A percentile compares a stretch with the other conserved stretches of the same genome.
phyloP scores from a whole-genome alignment of 2,113 vertebrate genomes.

The Mionectes macconnelli region DNA sequence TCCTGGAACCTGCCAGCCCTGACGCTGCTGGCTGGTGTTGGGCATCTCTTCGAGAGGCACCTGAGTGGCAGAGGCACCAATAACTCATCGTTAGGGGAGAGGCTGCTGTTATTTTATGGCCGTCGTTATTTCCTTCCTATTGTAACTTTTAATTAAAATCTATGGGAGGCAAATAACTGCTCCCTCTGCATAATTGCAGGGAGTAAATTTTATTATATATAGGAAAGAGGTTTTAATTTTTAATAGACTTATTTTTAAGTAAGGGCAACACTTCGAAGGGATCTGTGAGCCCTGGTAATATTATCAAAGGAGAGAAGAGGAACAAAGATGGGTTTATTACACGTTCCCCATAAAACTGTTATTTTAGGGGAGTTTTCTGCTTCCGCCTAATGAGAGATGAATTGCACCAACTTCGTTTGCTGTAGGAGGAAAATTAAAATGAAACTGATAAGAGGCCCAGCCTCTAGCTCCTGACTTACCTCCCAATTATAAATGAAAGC shows the following conservation, averaged over 20 bases:
- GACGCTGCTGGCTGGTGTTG: rapidly evolving
- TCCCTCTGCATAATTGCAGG: conserved; percentile 3
- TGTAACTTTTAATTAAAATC: conserved; percentile 61
- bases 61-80: neutral
- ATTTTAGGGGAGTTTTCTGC: conserved; percentile 10
- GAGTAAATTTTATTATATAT: conserved; percentile 32
- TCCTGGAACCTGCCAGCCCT: neutral
- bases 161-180: neutral
- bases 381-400: conserved; percentile 22
- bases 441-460: conserved; percentile 43
- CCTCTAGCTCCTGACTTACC: conserved; percentile 24
- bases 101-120: neutral
- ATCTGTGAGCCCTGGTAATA: neutral
- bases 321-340: neutral
- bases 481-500: conserved; percentile 57
- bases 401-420: neutral
- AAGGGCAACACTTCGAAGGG: conserved; percentile 27
- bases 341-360: neutral
- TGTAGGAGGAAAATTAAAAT: conserved; percentile 34
- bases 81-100: neutral
- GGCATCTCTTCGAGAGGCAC: rapidly evolving
- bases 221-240: conserved; percentile 53
- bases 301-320: neutral
- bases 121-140: neutral
- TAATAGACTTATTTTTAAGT: conserved; percentile 49